Base-by-base conservation (phyloP, 2,797 vertebrate genomes). In the Epinephelus coioides region DNA sequence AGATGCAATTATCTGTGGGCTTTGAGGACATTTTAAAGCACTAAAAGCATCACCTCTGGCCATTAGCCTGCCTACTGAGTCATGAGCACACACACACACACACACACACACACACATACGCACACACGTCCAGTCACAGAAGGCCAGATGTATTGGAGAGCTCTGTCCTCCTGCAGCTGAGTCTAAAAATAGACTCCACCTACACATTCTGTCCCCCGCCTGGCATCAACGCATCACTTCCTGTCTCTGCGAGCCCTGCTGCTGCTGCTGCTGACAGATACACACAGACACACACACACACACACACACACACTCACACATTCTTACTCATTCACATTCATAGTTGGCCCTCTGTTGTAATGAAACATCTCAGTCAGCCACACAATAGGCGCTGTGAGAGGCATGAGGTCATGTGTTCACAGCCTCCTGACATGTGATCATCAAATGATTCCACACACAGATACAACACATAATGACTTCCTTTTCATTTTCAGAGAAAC, bases 181-280 rank as follows among this genome's bases (percentile, higher is more conserved):
- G 80, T 82, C 91, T 79, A 82, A 91, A 92, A 94, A 94, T 93
- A 94, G 76, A 71, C 62, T 55, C 90, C 88, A 72, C 89, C 87
- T 81, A 86, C 92, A 84, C 55, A 77, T 89, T 90, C 54, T 88
- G 84, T 76, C 18, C 27, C 82, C 76, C 51, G 25, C 57, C 38
- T n/a, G 0, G 57, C 75, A 74, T 82, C 65, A 62, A 3, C 30
- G 65, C 88, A 88, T 94, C 88, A 91, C 82, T 92, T 94, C 93
- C 92, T 91, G 91, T 89, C 79, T 84, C 83, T 77, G 81, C 63
- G 70, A 83, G 71, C 61, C 73, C 71, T 71, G 78, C 69, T 83
- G 46, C 71, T 71, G 78, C 69, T 83, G 46, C 40, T 60, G 13
- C 57, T 72, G 34, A 34, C 21, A 67, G n/a, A 72, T 70, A 66